These are phyloP conservation scores for Myocastor coypus DNA, from an alignment of 2,113 vertebrate genomes.

Conservation along the genomic window DNA sequence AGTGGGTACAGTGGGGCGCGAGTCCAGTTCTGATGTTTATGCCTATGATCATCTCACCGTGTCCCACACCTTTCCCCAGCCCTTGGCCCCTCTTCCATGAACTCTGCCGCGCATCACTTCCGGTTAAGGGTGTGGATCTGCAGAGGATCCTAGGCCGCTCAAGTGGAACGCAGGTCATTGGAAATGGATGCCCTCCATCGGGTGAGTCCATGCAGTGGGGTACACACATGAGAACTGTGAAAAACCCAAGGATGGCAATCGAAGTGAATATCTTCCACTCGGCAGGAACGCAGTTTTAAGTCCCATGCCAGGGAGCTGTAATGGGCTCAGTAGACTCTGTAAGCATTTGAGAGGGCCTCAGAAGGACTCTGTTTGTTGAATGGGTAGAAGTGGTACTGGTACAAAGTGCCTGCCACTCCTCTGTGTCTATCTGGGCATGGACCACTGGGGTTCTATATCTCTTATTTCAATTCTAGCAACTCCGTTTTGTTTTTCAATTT, in stretches of 20 bases:
- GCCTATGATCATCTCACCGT: neutral
- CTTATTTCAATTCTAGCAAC: neutral
- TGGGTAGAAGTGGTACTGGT: neutral
- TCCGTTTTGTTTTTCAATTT: conserved; percentile 20
- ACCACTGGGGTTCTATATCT: neutral
- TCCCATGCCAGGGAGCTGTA: neutral
- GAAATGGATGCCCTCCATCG: neutral
- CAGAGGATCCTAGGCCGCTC: neutral
- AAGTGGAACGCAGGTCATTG: neutral
- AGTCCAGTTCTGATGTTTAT: neutral
- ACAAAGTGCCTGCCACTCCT: neutral
- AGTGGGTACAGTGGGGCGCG: neutral
- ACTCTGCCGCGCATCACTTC: neutral
- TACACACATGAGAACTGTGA: neutral
- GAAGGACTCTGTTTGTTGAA: neutral
- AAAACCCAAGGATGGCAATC: neutral
- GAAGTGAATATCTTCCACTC: neutral
- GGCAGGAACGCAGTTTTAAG: neutral
- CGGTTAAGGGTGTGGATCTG: neutral
- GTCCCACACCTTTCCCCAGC: neutral
- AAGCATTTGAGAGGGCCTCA: neutral
- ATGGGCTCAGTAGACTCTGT: neutral
- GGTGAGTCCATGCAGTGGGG: neutral
- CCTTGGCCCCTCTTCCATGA: neutral
- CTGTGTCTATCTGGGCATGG: neutral